phyloP scores from a whole-genome alignment of 2,888 invertebrate genomes.

The Meteorus cinctellus region DNA sequence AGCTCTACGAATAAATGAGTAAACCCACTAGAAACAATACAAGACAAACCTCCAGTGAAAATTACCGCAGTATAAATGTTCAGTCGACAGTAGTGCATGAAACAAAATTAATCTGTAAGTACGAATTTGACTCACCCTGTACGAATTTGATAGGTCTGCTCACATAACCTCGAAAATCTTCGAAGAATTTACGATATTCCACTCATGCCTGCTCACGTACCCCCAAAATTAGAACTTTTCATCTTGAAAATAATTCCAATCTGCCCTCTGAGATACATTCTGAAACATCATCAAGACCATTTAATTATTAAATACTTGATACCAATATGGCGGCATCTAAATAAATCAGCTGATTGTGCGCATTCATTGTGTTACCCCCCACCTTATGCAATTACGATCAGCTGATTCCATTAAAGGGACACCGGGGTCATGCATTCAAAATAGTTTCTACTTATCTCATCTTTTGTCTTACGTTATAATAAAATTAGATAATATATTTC shows the following conservation, averaged over 20 bases:
- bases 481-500: neutral
- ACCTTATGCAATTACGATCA: slow-evolving; percentile 6
- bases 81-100: too few relatives aligned
- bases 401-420: slow-evolving; percentile 24
- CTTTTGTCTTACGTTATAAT: neutral
- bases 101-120: neutral
- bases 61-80: too few relatives aligned
- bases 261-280: neutral
- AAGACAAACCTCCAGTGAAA: too few relatives aligned
- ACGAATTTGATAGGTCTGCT: neutral
- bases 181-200: too few relatives aligned
- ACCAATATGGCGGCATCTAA: slow-evolving; percentile 12
- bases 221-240: too few relatives aligned
- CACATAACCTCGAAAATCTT: too few relatives aligned
- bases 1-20: too few relatives aligned
- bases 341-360: slow-evolving; percentile 27
- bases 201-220: too few relatives aligned
- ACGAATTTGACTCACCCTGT: neutral
- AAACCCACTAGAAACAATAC: too few relatives aligned
- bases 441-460: slow-evolving; percentile 11
- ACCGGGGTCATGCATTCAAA: slow-evolving; percentile 13
- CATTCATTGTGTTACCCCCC: neutral
- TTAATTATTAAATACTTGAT: slow-evolving; percentile 6
- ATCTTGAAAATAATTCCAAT: too few relatives aligned
- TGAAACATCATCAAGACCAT: neutral